phyloP scores from a whole-genome alignment of 2,888 invertebrate genomes.

The Agrochola circellaris region DNA sequence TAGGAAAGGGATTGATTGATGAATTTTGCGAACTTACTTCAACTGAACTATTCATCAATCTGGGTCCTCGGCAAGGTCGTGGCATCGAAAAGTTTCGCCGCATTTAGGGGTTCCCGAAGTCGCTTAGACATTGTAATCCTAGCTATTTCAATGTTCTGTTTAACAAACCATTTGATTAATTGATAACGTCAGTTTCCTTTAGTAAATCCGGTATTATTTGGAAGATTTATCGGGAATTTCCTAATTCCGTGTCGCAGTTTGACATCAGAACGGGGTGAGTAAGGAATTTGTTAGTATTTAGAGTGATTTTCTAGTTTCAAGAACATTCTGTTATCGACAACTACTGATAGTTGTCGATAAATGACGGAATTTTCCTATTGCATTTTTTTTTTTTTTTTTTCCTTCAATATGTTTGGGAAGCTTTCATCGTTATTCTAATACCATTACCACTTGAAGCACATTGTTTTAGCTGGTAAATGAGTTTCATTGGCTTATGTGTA shows the following conservation, averaged over 20 bases:
- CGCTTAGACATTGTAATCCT: constrained; percentile 67
- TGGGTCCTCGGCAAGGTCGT: constrained; percentile 28
- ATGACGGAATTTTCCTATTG: no score
- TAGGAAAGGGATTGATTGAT: background rate
- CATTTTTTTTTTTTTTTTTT: no score
- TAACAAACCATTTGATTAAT: constrained; percentile 68
- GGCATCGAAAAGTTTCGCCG: constrained; percentile 47
- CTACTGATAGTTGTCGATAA: no score
- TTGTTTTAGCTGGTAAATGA: background rate
- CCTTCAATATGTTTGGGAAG: background rate
- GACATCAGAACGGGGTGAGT: background rate
- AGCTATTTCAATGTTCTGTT: constrained; percentile 55
- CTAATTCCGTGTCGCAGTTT: constrained; percentile 35
- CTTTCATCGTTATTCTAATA: background rate
- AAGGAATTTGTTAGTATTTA: constrained; percentile 5
- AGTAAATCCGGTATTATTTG: constrained; percentile 48
- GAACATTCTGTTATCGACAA: background rate
- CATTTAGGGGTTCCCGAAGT: constrained; percentile 48
- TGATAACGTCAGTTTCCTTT: constrained; percentile 52
- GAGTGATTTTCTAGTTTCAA: constrained; percentile 3
- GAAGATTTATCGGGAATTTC: constrained; percentile 46
- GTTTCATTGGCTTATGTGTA: background rate
- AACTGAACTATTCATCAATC: constrained; percentile 60
- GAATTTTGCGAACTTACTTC: constrained; percentile 30
- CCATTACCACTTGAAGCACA: no score